These are phyloP conservation scores for Turnix velox DNA, from an alignment of 2,113 vertebrate genomes.

Conservation along the genomic window DNA sequence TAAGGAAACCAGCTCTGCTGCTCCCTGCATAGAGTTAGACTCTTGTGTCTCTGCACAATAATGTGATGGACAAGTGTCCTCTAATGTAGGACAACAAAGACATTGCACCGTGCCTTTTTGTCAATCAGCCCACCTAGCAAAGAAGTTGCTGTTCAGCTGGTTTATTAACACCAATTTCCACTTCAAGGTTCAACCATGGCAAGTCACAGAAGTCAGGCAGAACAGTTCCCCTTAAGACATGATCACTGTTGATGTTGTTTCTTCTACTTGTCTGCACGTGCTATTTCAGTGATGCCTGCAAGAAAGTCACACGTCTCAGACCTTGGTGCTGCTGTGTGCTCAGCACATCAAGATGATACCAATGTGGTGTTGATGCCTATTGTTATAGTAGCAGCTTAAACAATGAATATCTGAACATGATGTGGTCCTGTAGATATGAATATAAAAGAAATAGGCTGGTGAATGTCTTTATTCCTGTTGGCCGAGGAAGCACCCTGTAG, in stretches of 20 bases:
- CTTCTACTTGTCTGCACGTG: not conserved
- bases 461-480: not conserved
- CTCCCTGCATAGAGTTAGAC: not conserved
- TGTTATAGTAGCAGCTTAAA: not conserved
- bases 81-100: not conserved
- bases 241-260: fast-evolving
- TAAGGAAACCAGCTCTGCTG: not conserved
- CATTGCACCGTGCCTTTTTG: not conserved
- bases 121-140: not conserved
- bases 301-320: no score
- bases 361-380: not conserved
- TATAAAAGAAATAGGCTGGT: not conserved
- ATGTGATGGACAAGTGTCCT: not conserved
- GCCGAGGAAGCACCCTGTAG: not conserved
- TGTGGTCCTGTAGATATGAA: not conserved
- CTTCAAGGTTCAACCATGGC: not conserved
- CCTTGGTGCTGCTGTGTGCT: fast-evolving
- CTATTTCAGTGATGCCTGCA: not conserved
- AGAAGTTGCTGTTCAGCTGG: not conserved
- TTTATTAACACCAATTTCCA: not conserved
- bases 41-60: not conserved
- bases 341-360: not conserved
- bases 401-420: not conserved
- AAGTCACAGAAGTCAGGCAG: not conserved
- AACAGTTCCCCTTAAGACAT: not conserved